Conservation (phyloP, 2,113 vertebrate species). For the Nerophis ophidion region DNA sequence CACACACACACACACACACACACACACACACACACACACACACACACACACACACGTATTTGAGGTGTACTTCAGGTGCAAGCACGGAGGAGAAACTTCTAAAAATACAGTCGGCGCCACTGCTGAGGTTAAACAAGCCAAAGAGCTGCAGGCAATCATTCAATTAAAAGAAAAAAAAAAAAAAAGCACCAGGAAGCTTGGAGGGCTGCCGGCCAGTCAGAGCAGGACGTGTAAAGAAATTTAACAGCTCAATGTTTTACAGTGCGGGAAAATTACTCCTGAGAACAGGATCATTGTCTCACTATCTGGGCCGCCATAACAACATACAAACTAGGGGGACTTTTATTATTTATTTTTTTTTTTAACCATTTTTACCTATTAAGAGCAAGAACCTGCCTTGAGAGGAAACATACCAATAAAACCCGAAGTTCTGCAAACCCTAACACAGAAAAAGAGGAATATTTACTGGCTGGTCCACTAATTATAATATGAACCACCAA, state of each 20-base stretch:
- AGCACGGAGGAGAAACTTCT: constrained; percentile 46
- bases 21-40: constrained; percentile 7
- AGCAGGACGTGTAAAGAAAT: constrained; percentile 67
- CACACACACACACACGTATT: constrained; percentile 12
- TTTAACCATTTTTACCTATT: too few species aligned
- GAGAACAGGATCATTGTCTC: constrained; percentile 43
- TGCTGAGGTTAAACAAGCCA: constrained; percentile 71
- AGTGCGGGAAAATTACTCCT: constrained; percentile 63
- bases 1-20: constrained; percentile 5
- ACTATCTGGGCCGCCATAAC: constrained; percentile 14
- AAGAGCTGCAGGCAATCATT: constrained; percentile 74
- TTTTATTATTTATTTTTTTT: not conserved
- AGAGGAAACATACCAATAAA: too few species aligned
- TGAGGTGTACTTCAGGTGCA: constrained; percentile 46
- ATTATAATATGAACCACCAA: too few species aligned
- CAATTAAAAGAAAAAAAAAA: constrained; percentile 65
- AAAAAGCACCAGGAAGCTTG: constrained; percentile 58
- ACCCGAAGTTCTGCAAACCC: too few species aligned
- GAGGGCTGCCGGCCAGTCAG: constrained; percentile 43
- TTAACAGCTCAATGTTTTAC: constrained; percentile 74
- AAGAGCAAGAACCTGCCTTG: too few species aligned
- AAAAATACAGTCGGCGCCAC: constrained; percentile 67
- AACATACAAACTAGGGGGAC: constrained; percentile 12
- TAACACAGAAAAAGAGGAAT: too few species aligned
- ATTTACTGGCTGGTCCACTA: too few species aligned